Percentiles rank a stretch among this genome's conserved stretches.
Conservation (phyloP, 2,888 invertebrate species). For the Calameuta pallipes region DNA sequence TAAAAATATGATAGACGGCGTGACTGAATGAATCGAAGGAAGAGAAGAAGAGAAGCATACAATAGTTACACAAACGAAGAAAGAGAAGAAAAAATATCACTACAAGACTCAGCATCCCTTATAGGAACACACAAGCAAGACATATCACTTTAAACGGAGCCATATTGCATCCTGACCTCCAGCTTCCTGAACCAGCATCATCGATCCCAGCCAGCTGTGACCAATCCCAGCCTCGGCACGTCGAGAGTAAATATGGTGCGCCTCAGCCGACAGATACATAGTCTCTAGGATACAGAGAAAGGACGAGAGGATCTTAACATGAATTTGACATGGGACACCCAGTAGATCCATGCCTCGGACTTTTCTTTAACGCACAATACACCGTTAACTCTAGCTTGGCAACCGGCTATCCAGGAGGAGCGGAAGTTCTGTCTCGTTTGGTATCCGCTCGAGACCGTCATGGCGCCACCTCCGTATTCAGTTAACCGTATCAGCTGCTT, state of each 20-base stretch:
- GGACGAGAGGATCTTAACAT: constrained; percentile 10
- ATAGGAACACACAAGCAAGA: constrained; percentile 7
- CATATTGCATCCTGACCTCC: constrained; percentile 28
- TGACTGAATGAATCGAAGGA: neutral
- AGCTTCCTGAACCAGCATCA: constrained; percentile 36
- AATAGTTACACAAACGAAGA: constrained; percentile 1
- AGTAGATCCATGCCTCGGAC: constrained; percentile 14
- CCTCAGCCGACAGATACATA: neutral
- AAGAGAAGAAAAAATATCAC: neutral
- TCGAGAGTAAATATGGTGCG: constrained; percentile 5
- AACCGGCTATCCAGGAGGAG: constrained; percentile 35
- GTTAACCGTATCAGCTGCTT: neutral
- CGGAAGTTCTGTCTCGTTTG: constrained; percentile 8
- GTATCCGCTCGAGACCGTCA: neutral
- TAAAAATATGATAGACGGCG: neutral
- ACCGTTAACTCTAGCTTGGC: constrained; percentile 60
- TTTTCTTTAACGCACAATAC: constrained; percentile 28
- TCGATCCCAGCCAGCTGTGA: constrained; percentile 53
- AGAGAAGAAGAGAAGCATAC: neutral
- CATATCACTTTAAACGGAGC: constrained; percentile 22
- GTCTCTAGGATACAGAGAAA: constrained; percentile 4
- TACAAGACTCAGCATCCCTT: neutral
- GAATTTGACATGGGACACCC: constrained; percentile 26
- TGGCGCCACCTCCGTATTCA: constrained; percentile 2
- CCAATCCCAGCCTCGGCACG: constrained; percentile 45